phyloP scores from a whole-genome alignment of 2,888 invertebrate species.

The Harpalus rufipes region DNA sequence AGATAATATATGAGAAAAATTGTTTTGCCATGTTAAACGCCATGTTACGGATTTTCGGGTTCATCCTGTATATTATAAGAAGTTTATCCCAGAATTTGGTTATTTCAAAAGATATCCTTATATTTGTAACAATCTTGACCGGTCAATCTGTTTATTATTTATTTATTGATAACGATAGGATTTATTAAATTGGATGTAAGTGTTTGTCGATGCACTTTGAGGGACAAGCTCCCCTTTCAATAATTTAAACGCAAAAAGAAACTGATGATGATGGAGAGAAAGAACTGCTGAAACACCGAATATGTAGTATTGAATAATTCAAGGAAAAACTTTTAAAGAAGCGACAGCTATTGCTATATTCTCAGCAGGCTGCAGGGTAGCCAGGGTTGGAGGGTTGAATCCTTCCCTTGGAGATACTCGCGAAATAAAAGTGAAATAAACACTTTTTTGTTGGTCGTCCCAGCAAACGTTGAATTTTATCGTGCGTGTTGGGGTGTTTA shows the following conservation, averaged over 20 bases:
- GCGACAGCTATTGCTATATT: constrained; percentile 66
- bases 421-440: constrained; percentile 64
- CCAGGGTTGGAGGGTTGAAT: not conserved
- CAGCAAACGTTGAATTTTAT: constrained; percentile 38
- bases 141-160: no score
- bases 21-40: no score
- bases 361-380: constrained; percentile 49
- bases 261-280: constrained; percentile 57
- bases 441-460: constrained; percentile 43
- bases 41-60: no score
- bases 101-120: no score
- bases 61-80: no score
- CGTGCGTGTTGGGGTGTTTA: constrained; percentile 27
- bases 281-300: constrained; percentile 65
- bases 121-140: no score
- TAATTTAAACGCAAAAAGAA: constrained; percentile 58
- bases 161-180: no score
- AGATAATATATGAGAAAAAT: no score
- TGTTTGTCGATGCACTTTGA: not conserved
- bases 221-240: constrained; percentile 38
- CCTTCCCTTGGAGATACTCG: constrained; percentile 46
- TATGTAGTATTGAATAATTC: constrained; percentile 66
- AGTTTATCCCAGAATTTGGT: no score
- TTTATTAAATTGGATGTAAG: not conserved
- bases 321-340: constrained; percentile 65